Evolutionary conservation across 2,888 invertebrate species (phyloP).

Genomic region (Palloptera scutellata): DNA sequence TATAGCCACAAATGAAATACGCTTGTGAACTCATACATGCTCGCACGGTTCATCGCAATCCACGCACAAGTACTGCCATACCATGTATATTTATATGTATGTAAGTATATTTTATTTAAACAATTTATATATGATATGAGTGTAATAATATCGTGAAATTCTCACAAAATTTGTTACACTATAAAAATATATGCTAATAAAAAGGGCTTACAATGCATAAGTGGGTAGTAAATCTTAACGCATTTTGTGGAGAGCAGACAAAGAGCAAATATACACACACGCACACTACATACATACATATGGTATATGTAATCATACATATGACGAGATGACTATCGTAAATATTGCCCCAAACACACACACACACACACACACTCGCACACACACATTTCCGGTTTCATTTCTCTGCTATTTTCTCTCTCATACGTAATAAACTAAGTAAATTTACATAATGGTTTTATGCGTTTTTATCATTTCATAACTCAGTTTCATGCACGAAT

Average conservation of each 20-base stretch:
- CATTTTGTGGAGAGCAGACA: neutral
- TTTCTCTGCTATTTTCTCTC: neutral
- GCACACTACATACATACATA: neutral
- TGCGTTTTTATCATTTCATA: constrained; percentile 35
- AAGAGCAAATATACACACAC: too few species aligned
- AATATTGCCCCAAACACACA: neutral
- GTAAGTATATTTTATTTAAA: too few species aligned
- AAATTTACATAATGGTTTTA: constrained; percentile 35
- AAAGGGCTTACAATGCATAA: constrained; percentile 34
- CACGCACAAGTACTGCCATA: too few species aligned
- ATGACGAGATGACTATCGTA: constrained; percentile 24
- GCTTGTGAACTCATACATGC: too few species aligned
- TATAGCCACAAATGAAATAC: too few species aligned
- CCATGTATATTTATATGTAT: too few species aligned
- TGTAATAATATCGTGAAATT: constrained; percentile 10
- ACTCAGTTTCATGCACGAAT: constrained; percentile 21
- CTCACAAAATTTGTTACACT: constrained; percentile 31
- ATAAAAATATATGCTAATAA: constrained; percentile 32
- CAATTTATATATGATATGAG: too few species aligned
- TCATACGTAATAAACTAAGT: constrained; percentile 28
- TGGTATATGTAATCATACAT: neutral
- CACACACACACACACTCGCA: neutral
- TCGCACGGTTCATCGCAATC: too few species aligned
- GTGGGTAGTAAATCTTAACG: constrained; percentile 29
- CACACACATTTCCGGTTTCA: neutral